Evolutionary conservation across 2,797 vertebrate genomes (phyloP).

Genomic region (Telmatherina bonti): DNA sequence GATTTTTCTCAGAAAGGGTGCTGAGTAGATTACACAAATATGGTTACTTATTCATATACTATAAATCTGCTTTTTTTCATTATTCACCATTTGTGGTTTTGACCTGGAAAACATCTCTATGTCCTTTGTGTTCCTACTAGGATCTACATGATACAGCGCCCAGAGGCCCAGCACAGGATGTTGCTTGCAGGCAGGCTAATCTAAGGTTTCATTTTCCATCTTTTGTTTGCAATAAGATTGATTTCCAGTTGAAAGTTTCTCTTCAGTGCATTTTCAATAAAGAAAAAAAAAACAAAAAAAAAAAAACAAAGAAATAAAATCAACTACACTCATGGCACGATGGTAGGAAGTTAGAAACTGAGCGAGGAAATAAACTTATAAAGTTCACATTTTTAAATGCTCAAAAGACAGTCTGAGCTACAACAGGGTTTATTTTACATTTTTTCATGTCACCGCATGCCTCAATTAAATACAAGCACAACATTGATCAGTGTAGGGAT

Average conservation of each 20-base stretch:
- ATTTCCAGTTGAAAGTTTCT: slow-evolving; percentile 9
- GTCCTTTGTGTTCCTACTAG: slow-evolving; percentile 53
- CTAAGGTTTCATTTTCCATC: slow-evolving; percentile 22
- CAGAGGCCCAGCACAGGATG: slow-evolving; percentile 44
- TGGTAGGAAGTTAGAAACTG: slow-evolving; percentile 19
- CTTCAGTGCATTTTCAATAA: background rate
- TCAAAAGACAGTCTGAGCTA: slow-evolving; percentile 16
- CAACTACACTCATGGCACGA: background rate
- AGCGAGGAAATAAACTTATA: background rate
- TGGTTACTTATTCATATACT: slow-evolving; percentile 46
- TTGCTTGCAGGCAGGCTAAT: slow-evolving; percentile 34
- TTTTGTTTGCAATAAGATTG: slow-evolving; percentile 23
- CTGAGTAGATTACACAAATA: slow-evolving; percentile 14
- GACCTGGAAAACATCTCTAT: slow-evolving; percentile 61
- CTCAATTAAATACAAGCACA: slow-evolving; percentile 33
- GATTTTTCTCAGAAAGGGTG: too few species aligned
- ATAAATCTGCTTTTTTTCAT: slow-evolving; percentile 45
- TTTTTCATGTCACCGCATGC: slow-evolving; percentile 12
- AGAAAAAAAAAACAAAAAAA: too few species aligned
- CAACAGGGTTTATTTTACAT: slow-evolving; percentile 23
- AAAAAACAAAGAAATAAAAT: background rate
- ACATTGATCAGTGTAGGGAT: slow-evolving; percentile 21
- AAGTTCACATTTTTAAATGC: background rate
- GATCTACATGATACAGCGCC: slow-evolving; percentile 39
- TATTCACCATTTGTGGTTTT: slow-evolving; percentile 40